Evolutionary conservation across 2,113 vertebrate species (phyloP).

Genomic region (Epinephelus fuscoguttatus): DNA sequence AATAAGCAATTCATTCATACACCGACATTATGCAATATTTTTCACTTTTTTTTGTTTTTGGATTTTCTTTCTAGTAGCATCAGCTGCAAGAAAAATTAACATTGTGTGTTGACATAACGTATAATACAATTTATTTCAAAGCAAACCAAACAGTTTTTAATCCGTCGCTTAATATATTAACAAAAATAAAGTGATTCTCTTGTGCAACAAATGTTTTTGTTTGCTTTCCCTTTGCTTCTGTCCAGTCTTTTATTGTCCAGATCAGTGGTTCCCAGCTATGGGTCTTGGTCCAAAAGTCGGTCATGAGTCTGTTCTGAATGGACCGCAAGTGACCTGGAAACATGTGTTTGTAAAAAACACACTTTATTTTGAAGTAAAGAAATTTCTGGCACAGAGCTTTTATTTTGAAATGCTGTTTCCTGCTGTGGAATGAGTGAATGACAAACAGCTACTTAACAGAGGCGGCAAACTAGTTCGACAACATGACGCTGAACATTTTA

Average conservation of each 20-base stretch:
- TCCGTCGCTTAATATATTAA: constrained; percentile 39
- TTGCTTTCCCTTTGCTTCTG: constrained; percentile 34
- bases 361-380: too few species aligned
- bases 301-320: too few species aligned
- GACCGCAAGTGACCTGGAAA: too few species aligned
- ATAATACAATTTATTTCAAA: constrained; percentile 43
- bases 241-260: not conserved
- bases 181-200: constrained; percentile 74
- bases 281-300: too few species aligned
- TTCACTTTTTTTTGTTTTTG: constrained; percentile 1
- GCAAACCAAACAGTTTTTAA: constrained; percentile 45
- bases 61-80: constrained; percentile 39
- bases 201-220: constrained; percentile 56
- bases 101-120: constrained; percentile 38
- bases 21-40: constrained; percentile 38
- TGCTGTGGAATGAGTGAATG: too few species aligned
- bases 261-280: not conserved
- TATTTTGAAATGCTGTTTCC: too few species aligned
- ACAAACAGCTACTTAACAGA: too few species aligned
- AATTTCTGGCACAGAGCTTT: too few species aligned
- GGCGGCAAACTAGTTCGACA: too few species aligned
- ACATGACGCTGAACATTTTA: too few species aligned
- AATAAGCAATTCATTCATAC: constrained; percentile 35
- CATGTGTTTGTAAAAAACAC: too few species aligned
- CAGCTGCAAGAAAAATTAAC: constrained; percentile 6